phyloP scores from a whole-genome alignment of 2,113 vertebrate species.

The Coturnix japonica region DNA sequence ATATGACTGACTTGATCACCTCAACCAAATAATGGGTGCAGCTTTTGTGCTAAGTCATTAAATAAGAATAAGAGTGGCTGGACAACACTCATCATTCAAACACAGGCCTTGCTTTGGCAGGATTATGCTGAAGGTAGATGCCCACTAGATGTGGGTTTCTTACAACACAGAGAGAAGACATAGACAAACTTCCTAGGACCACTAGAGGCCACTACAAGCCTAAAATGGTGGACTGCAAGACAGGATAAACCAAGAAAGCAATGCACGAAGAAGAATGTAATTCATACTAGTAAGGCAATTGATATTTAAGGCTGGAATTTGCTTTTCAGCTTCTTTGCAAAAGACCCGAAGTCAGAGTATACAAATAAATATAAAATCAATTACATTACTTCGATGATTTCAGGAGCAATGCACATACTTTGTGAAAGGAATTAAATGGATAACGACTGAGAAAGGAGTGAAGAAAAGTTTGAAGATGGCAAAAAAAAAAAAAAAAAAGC shows the following conservation, averaged over 20 bases:
- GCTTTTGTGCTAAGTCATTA: neutral
- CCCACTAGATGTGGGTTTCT: neutral
- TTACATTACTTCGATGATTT: neutral
- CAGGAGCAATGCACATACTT: neutral
- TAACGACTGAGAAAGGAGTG: rapidly evolving
- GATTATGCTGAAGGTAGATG: neutral
- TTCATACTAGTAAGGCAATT: neutral
- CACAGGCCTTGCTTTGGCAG: neutral
- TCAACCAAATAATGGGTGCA: rapidly evolving
- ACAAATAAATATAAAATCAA: neutral
- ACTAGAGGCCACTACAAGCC: conserved; percentile 41
- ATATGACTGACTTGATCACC: neutral
- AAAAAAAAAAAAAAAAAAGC: neutral
- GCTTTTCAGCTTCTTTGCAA: neutral
- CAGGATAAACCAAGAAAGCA: neutral
- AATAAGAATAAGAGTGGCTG: neutral
- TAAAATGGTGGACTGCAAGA: neutral
- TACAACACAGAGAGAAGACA: neutral
- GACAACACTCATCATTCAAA: neutral
- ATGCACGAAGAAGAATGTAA: neutral
- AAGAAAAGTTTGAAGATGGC: neutral
- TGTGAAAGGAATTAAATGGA: neutral
- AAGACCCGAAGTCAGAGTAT: neutral
- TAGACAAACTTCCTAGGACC: neutral
- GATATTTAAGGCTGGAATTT: neutral